Percentiles rank a stretch among this genome's conserved stretches.
Conservation (phyloP, 2,113 vertebrate species). For the Panthera tigris region DNA sequence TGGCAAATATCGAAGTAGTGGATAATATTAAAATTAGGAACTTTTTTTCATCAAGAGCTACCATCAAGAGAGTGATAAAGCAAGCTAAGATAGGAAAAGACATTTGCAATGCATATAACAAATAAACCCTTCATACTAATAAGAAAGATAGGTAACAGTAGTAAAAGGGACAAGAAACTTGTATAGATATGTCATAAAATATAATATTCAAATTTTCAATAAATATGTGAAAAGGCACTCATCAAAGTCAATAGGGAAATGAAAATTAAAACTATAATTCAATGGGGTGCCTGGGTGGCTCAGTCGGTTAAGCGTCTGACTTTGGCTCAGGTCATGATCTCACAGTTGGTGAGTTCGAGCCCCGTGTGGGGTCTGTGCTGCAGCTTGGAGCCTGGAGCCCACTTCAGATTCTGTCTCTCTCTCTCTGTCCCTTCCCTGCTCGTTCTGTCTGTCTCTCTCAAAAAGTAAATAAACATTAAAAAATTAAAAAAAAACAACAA, state of each 20-base stretch:
- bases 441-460: too few species aligned
- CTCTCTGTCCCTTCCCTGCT: too few species aligned
- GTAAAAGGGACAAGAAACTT: not conserved
- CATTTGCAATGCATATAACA: not conserved
- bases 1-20: not conserved
- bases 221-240: not conserved
- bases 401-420: too few species aligned
- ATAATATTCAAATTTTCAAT: not conserved
- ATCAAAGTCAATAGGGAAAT: not conserved
- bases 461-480: too few species aligned
- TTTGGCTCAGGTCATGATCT: too few species aligned
- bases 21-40: not conserved
- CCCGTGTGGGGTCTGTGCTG: too few species aligned
- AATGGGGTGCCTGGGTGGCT: too few species aligned
- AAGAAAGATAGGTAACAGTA: not conserved
- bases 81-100: not conserved
- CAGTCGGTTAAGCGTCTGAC: too few species aligned
- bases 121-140: not conserved
- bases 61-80: not conserved
- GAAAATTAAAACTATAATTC: not conserved
- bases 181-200: not conserved
- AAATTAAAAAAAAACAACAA: not conserved
- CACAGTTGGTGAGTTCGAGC: too few species aligned
- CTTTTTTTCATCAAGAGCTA: not conserved
- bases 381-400: too few species aligned